Base-by-base conservation (phyloP, 2,888 invertebrate genomes). In the Lepidocyrtoides sp. region DNA sequence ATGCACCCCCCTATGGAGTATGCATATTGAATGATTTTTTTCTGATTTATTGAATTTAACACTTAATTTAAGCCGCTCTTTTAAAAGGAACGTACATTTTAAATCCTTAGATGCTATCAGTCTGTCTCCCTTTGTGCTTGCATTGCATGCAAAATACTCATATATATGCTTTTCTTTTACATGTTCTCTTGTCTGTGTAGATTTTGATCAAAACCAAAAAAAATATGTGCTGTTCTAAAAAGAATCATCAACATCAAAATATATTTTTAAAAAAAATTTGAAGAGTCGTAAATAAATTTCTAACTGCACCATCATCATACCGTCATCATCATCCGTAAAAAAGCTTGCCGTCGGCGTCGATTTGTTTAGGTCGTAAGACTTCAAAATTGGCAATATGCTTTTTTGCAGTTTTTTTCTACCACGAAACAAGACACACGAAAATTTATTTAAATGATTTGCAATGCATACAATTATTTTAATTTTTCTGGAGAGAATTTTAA, bases 11-110 rank as follows among this genome's bases (percentile, higher is more conserved):
- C 90, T 84, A 66, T n/a, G 17, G 90, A 66, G 84, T 84, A 84
- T 79, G 77, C 84, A 84, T 83, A 90, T 90, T 90, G 84, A 41
- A 90, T 77, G 54, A 75, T 44, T 48, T 48, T 81, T 26, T 23
- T 29, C 77, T 90, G 84, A 90, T 90, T 90, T 90, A 90, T 90
- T 84, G 77, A 83, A 84, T 63, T 60, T 66, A 77, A 41, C 63
- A 29, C 75, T 66, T 84, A 66, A 90, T 84, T 84, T 90, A 44
- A 89, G 60, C 36, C 41, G 69, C 63, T 29, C 63, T 63, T 29
- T 29, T 63, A 63, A 36, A 36, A 36, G 63, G 29, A 26, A 54
- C 17, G 17, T 2, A 17, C 51, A n/a, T 14, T 51, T n/a, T 51
- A n/a, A 14, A 1, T 51, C 1, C 2, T 44, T 8, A 1, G 44